These are phyloP conservation scores for Pangasius macronema DNA, from an alignment of 2,797 vertebrate genomes.

Conservation along the genomic window DNA sequence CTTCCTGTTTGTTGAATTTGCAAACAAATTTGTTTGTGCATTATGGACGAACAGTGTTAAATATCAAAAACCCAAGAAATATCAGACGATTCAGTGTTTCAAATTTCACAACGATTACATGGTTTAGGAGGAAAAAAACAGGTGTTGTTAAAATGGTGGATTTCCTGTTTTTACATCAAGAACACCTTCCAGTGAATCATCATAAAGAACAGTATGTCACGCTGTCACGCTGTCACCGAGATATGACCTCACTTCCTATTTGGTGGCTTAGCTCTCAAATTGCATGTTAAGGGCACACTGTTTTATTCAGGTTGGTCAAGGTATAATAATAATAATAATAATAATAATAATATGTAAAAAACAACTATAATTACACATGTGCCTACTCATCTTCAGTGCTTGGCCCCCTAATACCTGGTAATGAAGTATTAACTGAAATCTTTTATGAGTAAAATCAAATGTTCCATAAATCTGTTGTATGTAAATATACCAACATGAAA, in stretches of 20 bases:
- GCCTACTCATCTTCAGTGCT: background rate
- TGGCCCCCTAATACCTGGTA: no score
- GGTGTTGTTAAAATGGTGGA: no score
- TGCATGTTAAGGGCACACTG: background rate
- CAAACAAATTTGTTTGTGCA: background rate
- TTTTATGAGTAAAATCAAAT: background rate
- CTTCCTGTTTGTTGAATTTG: background rate
- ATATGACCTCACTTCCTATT: background rate
- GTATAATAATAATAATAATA: background rate
- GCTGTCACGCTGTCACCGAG: no score
- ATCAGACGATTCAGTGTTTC: no score
- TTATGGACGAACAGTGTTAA: background rate
- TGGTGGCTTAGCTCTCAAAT: background rate
- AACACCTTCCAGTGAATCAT: no score
- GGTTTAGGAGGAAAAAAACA: background rate
- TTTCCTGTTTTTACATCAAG: no score
- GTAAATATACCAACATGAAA: background rate
- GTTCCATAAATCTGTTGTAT: background rate
- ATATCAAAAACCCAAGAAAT: background rate
- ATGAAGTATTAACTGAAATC: background rate
- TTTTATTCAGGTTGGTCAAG: no score
- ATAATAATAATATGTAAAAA: background rate
- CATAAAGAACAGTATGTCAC: no score
- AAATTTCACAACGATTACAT: background rate
- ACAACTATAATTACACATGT: background rate